Evolutionary conservation across 2,888 invertebrate species (phyloP).

Genomic region (Amiota minor): DNA sequence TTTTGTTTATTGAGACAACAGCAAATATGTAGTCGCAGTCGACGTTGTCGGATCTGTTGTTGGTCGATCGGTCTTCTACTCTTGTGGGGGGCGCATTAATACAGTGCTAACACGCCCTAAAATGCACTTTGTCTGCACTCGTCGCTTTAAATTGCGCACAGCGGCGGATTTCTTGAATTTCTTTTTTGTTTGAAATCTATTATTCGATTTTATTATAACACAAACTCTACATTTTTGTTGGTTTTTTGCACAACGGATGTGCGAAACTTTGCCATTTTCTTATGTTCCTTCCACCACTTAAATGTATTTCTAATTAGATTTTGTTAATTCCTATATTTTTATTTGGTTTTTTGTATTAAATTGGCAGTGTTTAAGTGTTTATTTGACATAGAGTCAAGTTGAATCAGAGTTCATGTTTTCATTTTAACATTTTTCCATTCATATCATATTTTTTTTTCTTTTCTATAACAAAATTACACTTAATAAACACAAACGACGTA

Average conservation of each 20-base stretch:
- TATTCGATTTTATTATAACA: neutral
- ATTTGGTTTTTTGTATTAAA: slow-evolving; percentile 1
- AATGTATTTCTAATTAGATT: too few species aligned
- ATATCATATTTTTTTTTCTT: neutral
- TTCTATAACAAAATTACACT: neutral
- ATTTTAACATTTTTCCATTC: neutral
- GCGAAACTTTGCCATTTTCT: neutral
- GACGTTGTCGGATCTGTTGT: slow-evolving; percentile 21
- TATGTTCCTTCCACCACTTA: too few species aligned
- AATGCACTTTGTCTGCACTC: slow-evolving; percentile 61
- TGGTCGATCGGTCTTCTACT: slow-evolving; percentile 2
- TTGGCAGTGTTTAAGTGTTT: neutral
- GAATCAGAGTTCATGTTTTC: too few species aligned
- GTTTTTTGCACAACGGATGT: neutral
- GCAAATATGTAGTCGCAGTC: slow-evolving; percentile 23
- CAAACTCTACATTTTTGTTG: slow-evolving; percentile 17
- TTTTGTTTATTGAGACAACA: neutral
- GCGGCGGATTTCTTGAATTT: slow-evolving; percentile 34
- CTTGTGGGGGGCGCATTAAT: slow-evolving; percentile 45
- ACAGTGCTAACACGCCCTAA: slow-evolving; percentile 64
- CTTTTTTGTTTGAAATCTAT: neutral
- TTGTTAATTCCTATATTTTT: neutral
- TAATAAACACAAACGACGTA: neutral
- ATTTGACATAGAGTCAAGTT: too few species aligned
- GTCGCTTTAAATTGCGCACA: neutral